Evolutionary conservation across 2,888 invertebrate species (phyloP).

Genomic region (Ferrisia virgata): DNA sequence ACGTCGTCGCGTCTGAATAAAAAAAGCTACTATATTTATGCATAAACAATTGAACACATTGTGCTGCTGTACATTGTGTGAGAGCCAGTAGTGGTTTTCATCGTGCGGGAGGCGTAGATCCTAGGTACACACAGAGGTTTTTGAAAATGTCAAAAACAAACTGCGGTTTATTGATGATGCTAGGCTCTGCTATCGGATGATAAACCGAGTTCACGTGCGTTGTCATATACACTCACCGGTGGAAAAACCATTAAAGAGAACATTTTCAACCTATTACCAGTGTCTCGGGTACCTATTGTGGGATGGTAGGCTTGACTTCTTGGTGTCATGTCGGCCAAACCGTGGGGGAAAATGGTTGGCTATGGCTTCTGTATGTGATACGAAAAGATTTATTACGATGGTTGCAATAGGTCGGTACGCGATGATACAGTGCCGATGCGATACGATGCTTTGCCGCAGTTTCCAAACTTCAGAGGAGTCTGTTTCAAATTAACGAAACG

Average conservation of each 20-base stretch:
- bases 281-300: slow-evolving; percentile 40
- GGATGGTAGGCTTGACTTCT: neutral
- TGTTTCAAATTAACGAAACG: neutral
- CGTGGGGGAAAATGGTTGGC: neutral
- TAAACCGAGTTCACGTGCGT: slow-evolving; percentile 42
- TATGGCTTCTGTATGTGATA: slow-evolving; percentile 12
- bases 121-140: neutral
- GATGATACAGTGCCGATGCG: neutral
- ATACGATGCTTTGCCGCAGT: too few relatives aligned
- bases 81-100: too few relatives aligned
- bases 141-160: slow-evolving; percentile 42
- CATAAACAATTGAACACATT: too few relatives aligned
- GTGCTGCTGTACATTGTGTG: too few relatives aligned
- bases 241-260: slow-evolving; percentile 40
- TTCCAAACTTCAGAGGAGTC: too few relatives aligned
- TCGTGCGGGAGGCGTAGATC: too few relatives aligned
- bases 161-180: slow-evolving; percentile 42
- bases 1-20: too few relatives aligned
- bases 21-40: too few relatives aligned
- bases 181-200: slow-evolving; percentile 38
- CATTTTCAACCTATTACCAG: slow-evolving; percentile 32
- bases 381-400: slow-evolving; percentile 12
- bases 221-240: slow-evolving; percentile 40
- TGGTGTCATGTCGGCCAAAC: neutral
- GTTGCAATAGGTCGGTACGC: neutral